Evolutionary conservation across 2,113 vertebrate species (phyloP).

Genomic region (Axis porcinus): DNA sequence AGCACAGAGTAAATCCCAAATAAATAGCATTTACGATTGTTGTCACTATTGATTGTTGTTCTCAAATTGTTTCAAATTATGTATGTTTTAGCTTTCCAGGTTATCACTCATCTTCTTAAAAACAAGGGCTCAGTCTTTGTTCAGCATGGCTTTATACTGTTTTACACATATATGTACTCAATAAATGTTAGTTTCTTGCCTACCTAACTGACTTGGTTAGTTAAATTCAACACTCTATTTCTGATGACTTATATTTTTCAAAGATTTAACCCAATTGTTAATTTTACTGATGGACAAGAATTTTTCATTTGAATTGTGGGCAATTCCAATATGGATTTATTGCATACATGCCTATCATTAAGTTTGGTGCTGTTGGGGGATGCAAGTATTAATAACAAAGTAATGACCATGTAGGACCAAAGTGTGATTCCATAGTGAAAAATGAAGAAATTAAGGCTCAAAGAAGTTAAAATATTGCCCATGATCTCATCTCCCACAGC

Average conservation of each 20-base stretch:
- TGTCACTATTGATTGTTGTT: background rate
- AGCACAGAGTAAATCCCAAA: background rate
- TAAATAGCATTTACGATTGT: background rate
- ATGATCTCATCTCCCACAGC: background rate
- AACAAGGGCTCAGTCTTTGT: background rate
- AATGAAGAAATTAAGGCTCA: background rate
- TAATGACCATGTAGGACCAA: background rate
- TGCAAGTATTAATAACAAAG: background rate
- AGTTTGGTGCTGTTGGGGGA: background rate
- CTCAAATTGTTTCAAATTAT: background rate
- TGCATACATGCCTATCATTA: background rate
- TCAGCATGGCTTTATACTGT: background rate
- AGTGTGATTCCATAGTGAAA: background rate
- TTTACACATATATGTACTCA: background rate
- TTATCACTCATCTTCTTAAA: background rate
- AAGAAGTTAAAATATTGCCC: conserved; percentile 3
- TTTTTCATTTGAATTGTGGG: background rate
- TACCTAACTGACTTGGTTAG: background rate
- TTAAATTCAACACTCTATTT: conserved; percentile 6
- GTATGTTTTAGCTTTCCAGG: background rate
- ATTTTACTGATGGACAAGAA: background rate
- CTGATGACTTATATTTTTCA: background rate
- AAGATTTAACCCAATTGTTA: background rate
- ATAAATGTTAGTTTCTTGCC: background rate
- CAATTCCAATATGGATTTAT: background rate